Base-by-base conservation (phyloP, 2,888 invertebrate species). In the Melanostoma scalare region DNA sequence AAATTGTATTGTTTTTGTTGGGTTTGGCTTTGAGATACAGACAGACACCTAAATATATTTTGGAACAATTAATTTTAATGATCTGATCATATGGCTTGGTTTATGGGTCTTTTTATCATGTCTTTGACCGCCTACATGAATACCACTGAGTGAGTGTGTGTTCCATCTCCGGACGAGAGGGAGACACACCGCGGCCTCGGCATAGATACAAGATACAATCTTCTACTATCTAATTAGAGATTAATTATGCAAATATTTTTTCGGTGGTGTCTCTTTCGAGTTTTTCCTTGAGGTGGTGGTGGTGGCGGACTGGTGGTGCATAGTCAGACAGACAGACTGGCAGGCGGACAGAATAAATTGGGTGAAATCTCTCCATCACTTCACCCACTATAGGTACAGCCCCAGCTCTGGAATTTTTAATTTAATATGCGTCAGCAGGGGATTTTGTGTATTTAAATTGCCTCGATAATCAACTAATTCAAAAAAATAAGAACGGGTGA, bases 201-300 rank as follows among this genome's bases (percentile, higher is more conserved):
- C 63, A 67, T 46, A 33, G 10, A 10, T 9, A 42, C 38, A 50
- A 71, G 80, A 81, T 75, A 71, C 58, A 71, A 81, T 75, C 80
- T 67, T 76, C 60, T 65, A 69, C 48, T 79, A 50, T 55, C 74
- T 84, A 84, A 84, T 84, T 79, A 84, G 75, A 71, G 84, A 84
- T 84, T 84, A 84, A 79, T 84, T 84, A 75, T 84, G 84, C 84
- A 84, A 84, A 84, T 75, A 79, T 79, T 79, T 75, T 53, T 30
- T 30, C n/a, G 10, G 52, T 40, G 71, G 58, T 75, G 48, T 74
- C 58, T 74, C 58, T 60, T 53, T 20, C 50, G 33, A 58, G 58
- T 52, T 44, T 53, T 71, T 38, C 30, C 35, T 44, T 63, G 55
- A 8, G 52, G 30, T 42, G 53, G 52, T 10, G 50, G 20, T 30